phyloP scores from a whole-genome alignment of 2,113 vertebrate genomes.

The Nothocercus nigrocapillus region DNA sequence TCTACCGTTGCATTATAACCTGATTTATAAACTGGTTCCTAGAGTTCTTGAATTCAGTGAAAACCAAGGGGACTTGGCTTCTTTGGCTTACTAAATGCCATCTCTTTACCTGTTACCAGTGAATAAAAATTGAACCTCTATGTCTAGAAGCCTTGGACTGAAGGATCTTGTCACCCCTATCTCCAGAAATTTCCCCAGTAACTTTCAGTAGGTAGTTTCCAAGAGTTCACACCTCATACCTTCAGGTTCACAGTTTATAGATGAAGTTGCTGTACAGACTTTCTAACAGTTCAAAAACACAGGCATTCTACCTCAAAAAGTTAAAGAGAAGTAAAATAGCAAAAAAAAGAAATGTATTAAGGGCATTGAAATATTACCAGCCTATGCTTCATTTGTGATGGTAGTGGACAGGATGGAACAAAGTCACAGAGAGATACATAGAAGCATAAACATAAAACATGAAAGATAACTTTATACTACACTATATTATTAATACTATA shows the following conservation, averaged over 20 bases:
- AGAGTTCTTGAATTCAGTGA: background rate
- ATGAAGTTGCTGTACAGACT: background rate
- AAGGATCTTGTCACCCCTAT: background rate
- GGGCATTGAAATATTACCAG: background rate
- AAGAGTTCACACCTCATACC: background rate
- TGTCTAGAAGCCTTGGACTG: background rate
- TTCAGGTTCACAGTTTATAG: background rate
- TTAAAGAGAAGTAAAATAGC: background rate
- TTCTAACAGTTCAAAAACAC: background rate
- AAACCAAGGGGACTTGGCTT: background rate
- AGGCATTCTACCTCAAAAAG: background rate
- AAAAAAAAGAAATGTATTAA: background rate
- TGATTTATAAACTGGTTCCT: background rate
- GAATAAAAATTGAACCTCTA: background rate
- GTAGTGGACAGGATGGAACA: background rate
- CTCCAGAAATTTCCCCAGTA: background rate
- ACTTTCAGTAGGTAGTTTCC: background rate
- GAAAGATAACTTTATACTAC: background rate
- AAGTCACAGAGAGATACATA: background rate
- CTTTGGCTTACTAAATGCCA: background rate
- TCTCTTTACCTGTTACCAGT: background rate
- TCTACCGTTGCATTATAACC: background rate
- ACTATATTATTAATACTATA: background rate
- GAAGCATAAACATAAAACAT: background rate
- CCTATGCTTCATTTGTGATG: background rate